A percentile compares a stretch with the other conserved stretches of the same genome.
phyloP scores from a whole-genome alignment of 2,888 invertebrate species.

The Lamproptera curius region DNA sequence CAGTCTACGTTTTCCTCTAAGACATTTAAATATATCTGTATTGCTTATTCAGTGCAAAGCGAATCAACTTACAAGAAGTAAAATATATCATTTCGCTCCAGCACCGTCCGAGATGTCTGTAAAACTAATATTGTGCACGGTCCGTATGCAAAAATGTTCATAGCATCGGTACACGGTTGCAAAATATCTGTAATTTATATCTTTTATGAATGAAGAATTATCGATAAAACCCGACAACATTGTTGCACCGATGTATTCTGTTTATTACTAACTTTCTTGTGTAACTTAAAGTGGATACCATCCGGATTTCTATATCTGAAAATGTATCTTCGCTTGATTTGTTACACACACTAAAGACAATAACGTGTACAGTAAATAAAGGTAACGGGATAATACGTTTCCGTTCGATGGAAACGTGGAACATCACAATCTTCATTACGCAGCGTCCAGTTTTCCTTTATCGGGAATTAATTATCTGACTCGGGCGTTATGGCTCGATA shows the following conservation, averaged over 20 bases:
- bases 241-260: too few species aligned
- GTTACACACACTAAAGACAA: background rate
- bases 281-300: too few species aligned
- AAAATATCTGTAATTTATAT: too few species aligned
- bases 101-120: background rate
- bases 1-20: too few species aligned
- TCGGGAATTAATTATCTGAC: slow-evolving; percentile 12
- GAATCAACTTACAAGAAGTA: too few species aligned
- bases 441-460: background rate
- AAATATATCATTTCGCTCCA: background rate
- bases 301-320: background rate
- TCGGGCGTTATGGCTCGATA: background rate
- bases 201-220: background rate
- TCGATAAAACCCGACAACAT: too few species aligned
- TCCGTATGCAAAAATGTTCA: slow-evolving; percentile 4
- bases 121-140: background rate
- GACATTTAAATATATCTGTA: too few species aligned
- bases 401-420: background rate
- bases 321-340: background rate
- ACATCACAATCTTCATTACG: background rate
- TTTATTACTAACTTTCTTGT: too few species aligned
- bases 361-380: background rate
- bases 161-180: background rate
- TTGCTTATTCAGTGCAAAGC: too few species aligned
- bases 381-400: background rate